Base-by-base conservation (phyloP, 2,797 vertebrate species). In the Meda fulgida region DNA sequence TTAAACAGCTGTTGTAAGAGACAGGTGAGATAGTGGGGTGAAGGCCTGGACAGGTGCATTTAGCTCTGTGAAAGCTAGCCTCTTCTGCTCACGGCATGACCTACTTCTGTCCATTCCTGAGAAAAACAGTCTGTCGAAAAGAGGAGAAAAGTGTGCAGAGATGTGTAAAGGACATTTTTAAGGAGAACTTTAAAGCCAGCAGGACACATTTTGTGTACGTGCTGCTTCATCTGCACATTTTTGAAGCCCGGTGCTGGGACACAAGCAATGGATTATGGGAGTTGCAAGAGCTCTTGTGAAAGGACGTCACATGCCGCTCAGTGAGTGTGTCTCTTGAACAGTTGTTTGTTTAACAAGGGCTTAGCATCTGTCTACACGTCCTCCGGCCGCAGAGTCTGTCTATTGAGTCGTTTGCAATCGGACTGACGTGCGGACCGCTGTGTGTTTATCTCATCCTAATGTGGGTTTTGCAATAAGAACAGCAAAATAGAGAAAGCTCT, bases 311-410 rank as follows among this genome's bases (percentile, higher is more conserved):
- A 63, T 60, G 38, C 26, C 19, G 53, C 53, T 84, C 11, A 67
- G 29, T 79, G 40, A 84, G 83, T 11, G 83, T 63, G 55, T 85
- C 55, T 80, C 40, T 71, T 13, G 53, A 85, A 79, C 77, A 79
- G 77, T 80, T 85, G 77, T 80, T 83, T 85, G 77, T 72, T 80
- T 79, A 84, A 84, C 48, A 84, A 48, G 55, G 29, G 67, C 67
- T 85, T 80, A 73, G 75, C 75, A 43, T 84, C 36, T 84, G 51
- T 70, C 46, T 46, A 71, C 63, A 69, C 8, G 65, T 78, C 38
- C 46, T 65, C 71, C 8, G 46, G 29, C 63, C n/a, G 1, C 46
- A 19, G 34, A 63, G 26, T 73, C 31, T 5, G 29, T 51, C 81
- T 26, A 18, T 55, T 10, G 72, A 84, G 82, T 84, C 34, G 36